Evolutionary conservation across 2,797 vertebrate genomes (phyloP), one percentile per base, ranked within the genome.

Genomic region (Choloepus didactylus): DNA sequence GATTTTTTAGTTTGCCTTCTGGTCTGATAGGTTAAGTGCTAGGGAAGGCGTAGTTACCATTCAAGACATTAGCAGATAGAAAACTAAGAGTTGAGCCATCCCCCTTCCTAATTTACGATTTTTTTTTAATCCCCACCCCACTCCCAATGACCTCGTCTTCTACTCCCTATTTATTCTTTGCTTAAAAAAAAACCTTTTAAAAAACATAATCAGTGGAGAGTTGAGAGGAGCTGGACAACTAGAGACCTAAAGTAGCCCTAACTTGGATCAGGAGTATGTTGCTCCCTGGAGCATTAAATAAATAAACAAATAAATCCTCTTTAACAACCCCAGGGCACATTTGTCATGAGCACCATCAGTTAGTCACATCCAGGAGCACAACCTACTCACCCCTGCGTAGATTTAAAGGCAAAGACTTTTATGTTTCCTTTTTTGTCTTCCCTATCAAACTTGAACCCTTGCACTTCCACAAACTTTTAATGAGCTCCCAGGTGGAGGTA

Each of bases 201-300:
- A 96, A 95, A 93, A 49, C n/a, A 64, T 51, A 91, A 62, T 79
- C 25, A 81, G 18, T 83, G 66, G 80, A 90, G 56, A 87, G 29
- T 51, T 80, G 69, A 95, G 51, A 95, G 49, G 29, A 89, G 4
- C 21, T 67, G 27, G 83, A 94, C 35, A 90, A 38, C 69, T 90
- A 54, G 84, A 51, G 6, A 54, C 7, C 80, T 64, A 56, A 72
- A 64, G 19, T 51, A 87, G 54, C 56, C 56, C 62, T 76, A 51
- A 72, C 21, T 76, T 88, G 23, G 10, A 76, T 85, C 56, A 31
- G 31, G 41, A 87, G 60, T 60, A 46, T 41, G 16, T 38, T 83
- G 6, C 49, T 56, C 15, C 2, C 49, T 75, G 4, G 10, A 84
- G 7, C 18, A 44, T 90, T 76, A 41, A 54, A 86, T 69, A 94